Conservation (phyloP, 2,888 invertebrate species). For the Sepiola atlantica region DNA sequence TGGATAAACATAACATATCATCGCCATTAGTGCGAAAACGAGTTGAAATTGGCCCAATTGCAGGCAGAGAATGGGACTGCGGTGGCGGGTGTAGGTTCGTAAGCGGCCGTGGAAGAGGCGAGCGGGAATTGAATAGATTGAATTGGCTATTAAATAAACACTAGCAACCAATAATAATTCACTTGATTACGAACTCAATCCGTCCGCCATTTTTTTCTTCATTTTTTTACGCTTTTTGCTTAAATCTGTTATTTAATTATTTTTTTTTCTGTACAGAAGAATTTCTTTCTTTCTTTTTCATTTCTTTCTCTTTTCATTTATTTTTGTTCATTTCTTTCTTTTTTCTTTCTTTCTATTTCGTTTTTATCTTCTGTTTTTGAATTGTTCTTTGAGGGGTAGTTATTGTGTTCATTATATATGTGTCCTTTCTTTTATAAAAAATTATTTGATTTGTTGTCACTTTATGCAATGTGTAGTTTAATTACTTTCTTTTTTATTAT, state of each 20-base stretch:
- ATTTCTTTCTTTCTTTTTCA: too few species aligned
- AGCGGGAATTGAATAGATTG: neutral
- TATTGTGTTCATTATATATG: too few species aligned
- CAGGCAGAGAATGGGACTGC: neutral
- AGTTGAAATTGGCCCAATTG: neutral
- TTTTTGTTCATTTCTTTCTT: neutral
- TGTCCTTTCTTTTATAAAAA: too few species aligned
- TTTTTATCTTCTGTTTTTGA: too few species aligned
- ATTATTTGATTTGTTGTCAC: too few species aligned
- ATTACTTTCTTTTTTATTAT: too few species aligned
- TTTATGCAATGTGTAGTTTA: too few species aligned
- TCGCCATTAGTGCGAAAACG: constrained; percentile 32
- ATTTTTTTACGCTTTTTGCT: neutral
- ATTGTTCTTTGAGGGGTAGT: too few species aligned
- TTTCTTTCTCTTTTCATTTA: too few species aligned
- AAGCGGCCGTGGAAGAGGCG: neutral
- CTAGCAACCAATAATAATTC: neutral
- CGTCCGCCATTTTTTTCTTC: neutral
- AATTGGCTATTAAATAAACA: neutral
- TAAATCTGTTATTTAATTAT: neutral
- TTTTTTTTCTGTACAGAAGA: neutral
- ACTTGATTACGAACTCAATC: neutral
- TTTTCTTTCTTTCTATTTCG: neutral
- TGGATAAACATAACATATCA: constrained; percentile 32
- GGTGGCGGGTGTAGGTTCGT: neutral